Base-by-base conservation (phyloP, 1,140 invertebrate genomes). In the Zaprionus inermis region DNA sequence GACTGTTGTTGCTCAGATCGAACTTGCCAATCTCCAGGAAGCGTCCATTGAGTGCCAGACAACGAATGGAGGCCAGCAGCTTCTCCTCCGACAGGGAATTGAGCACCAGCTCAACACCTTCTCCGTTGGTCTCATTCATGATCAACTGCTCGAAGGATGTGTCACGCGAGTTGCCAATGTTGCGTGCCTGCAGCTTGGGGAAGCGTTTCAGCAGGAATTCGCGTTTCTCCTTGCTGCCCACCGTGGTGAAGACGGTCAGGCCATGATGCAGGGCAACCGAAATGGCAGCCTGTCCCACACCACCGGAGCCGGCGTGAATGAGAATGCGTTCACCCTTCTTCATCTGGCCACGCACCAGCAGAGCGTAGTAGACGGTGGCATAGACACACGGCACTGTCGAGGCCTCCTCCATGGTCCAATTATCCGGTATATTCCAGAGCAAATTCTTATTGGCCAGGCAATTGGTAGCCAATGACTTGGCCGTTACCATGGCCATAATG, bases 21-120 rank as follows among this genome's bases (percentile, higher is more conserved):
- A 96, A 97, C 93, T 99, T 99, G 68, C 98, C 98, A 84, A 99
- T 99, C 94, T 99, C 98, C 20, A 99, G 93, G 93, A 99, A 99
- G 28, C 98, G 95, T 24, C 98, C 98, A 89, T 98, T 97, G 49
- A 95, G 93, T 1, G 96, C 97, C 22, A 99, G 93, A 89, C 98
- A 98, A 55, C 98, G 94, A 3, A 99, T 93, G 52, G 97, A 98
- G 6, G 98, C 98, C 92, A 97, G 97, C 5, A 99, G 93, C 93
- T 98, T 98, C 66, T 99, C 97, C 81, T 97, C 97, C 3, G 98
- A 96, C 4, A 99, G 93, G 0, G 98, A 99, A 93, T 99, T 99
- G 10, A 99, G 93, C 5, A 99, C 96, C 1, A 99, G 89, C 90
- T 99, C 96, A 14, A 99, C 98, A 75, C 98, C 98, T 78, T 95